phyloP scores from a whole-genome alignment of 2,888 invertebrate species.

The Frankliniella intonsa region DNA sequence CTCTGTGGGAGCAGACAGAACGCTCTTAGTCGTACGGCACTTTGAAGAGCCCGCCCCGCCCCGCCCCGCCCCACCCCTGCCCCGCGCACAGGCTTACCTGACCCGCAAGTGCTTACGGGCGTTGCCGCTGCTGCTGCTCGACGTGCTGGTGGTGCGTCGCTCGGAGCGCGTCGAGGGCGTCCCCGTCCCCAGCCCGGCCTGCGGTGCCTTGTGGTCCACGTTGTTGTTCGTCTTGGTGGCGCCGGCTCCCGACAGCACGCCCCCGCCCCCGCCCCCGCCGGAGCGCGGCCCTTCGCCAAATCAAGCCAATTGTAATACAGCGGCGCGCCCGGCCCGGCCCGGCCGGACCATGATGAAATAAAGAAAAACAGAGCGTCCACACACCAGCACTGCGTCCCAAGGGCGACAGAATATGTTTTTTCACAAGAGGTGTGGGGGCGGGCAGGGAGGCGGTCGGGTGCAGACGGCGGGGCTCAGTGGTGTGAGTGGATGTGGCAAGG shows the following conservation, averaged over 20 bases:
- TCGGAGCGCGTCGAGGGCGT: not conserved
- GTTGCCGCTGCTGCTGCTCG: not conserved
- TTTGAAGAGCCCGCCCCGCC: too few relatives aligned
- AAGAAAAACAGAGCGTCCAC: too few relatives aligned
- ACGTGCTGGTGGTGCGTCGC: not conserved
- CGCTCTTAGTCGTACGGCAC: too few relatives aligned
- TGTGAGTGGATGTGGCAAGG: too few relatives aligned
- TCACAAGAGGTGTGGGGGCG: too few relatives aligned
- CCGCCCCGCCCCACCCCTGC: too few relatives aligned
- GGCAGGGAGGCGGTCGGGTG: too few relatives aligned
- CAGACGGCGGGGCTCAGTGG: too few relatives aligned
- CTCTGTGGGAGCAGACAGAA: not conserved
- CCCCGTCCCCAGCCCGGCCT: not conserved
- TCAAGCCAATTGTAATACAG: not conserved
- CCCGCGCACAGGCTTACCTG: too few relatives aligned
- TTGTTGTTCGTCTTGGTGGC: not conserved
- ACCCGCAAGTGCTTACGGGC: not conserved
- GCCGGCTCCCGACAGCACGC: not conserved
- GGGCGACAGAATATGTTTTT: too few relatives aligned
- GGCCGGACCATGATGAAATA: too few relatives aligned
- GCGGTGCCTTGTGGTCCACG: not conserved
- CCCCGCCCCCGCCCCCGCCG: not conserved
- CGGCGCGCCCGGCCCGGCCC: not conserved
- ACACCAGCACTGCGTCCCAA: too few relatives aligned
- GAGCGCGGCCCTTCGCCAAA: not conserved